phyloP scores from a whole-genome alignment of 2,888 invertebrate species.

The Arrhopalites spinosus region DNA sequence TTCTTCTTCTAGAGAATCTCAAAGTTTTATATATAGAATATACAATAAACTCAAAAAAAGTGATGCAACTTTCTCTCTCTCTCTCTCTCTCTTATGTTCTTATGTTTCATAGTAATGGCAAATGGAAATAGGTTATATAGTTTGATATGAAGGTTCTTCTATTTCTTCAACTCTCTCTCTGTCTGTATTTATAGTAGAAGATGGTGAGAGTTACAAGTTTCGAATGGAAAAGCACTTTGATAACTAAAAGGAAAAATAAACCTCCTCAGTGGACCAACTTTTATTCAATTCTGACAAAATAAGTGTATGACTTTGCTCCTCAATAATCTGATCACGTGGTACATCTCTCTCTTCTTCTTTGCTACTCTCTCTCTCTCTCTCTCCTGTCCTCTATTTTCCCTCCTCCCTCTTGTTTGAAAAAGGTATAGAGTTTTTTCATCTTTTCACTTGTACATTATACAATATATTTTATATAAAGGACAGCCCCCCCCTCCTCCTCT shows the following conservation, averaged over 20 bases:
- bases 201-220: constrained; percentile 6
- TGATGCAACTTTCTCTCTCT: too few species aligned
- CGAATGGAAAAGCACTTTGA: constrained; percentile 22
- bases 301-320: constrained; percentile 9
- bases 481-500: not conserved
- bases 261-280: constrained; percentile 18
- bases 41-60: too few species aligned
- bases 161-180: not conserved
- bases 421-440: not conserved
- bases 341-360: not conserved
- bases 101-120: not conserved
- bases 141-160: not conserved
- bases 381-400: not conserved
- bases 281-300: constrained; percentile 23
- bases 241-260: constrained; percentile 16
- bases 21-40: too few species aligned
- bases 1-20: too few species aligned
- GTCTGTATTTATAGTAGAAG: not conserved
- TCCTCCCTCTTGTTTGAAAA: not conserved
- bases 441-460: too few species aligned
- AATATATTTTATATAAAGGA: too few species aligned
- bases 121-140: not conserved
- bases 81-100: not conserved
- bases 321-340: constrained; percentile 27
- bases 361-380: constrained; percentile 9